These are phyloP conservation scores for Bufo bufo DNA, from an alignment of 2,113 vertebrate genomes.

Conservation along the genomic window DNA sequence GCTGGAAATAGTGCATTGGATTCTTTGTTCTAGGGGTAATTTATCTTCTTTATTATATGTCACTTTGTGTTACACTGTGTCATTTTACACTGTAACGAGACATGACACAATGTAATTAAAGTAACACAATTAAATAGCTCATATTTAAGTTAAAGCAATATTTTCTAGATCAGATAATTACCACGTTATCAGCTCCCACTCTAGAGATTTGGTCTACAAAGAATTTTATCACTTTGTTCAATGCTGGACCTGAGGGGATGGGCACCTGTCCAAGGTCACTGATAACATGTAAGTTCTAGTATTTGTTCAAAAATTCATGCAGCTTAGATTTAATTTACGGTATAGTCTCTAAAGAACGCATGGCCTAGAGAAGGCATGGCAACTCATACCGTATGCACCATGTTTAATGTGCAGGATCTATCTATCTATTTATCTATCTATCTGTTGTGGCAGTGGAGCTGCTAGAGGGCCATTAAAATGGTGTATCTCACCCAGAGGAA, in stretches of 20 bases:
- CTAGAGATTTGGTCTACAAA: conserved; percentile 49
- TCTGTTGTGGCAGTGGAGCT: too few species aligned
- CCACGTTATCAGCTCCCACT: conserved; percentile 61
- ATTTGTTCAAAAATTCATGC: conserved; percentile 8
- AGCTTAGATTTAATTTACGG: not conserved
- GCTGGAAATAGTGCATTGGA: conserved; percentile 59
- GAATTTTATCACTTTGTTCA: conserved; percentile 55
- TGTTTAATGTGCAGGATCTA: not conserved
- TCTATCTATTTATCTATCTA: too few species aligned
- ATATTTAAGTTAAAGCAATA: conserved; percentile 62
- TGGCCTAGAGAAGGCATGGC: not conserved
- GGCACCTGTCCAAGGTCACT: conserved; percentile 50
- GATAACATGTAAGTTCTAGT: not conserved
- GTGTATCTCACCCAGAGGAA: too few species aligned
- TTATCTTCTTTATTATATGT: conserved; percentile 78
- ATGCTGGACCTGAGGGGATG: conserved; percentile 34
- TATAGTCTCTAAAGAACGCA: not conserved
- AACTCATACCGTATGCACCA: not conserved
- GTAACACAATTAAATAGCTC: conserved; percentile 66
- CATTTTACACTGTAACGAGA: conserved; percentile 71
- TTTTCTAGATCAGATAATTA: conserved; percentile 68
- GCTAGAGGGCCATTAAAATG: too few species aligned
- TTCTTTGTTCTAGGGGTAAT: conserved; percentile 71
- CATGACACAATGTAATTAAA: conserved; percentile 78
- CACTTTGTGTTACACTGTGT: conserved; percentile 72